Conservation (phyloP, 2,797 vertebrate genomes). For the Picus viridis region DNA sequence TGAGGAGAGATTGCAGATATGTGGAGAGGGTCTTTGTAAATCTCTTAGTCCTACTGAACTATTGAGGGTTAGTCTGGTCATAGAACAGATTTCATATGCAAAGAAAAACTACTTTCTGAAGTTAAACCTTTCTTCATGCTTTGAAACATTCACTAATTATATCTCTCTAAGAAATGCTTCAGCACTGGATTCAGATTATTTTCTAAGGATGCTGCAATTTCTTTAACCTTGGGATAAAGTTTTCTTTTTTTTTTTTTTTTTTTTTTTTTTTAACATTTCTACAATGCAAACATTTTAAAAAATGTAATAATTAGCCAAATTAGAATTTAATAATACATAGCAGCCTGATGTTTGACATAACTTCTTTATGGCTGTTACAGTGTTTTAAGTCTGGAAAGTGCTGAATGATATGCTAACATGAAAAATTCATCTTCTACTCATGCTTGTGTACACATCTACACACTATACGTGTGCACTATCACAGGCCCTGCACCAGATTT, state of each 20-base stretch:
- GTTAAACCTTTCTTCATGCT: neutral
- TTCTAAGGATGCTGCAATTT: neutral
- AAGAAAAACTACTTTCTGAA: neutral
- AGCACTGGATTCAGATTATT: neutral
- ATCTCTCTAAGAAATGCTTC: neutral
- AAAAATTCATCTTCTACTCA: neutral
- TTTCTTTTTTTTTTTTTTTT: neutral
- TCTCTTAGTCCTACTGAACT: neutral
- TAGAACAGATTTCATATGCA: neutral
- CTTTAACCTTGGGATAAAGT: neutral
- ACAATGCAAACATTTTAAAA: neutral
- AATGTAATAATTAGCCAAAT: neutral
- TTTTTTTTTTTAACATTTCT: neutral
- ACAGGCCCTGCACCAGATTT: neutral
- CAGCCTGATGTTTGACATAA: neutral
- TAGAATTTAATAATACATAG: neutral
- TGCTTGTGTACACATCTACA: accelerated
- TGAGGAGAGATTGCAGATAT: neutral
- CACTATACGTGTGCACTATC: neutral
- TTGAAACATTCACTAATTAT: neutral
- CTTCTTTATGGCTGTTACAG: neutral
- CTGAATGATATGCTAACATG: neutral
- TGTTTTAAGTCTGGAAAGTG: neutral
- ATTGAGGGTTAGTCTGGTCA: neutral
- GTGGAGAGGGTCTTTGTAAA: neutral